A percentile compares a stretch with the other conserved stretches of the same genome.
phyloP scores from a whole-genome alignment of 2,797 vertebrate species.

The Alcedo atthis region DNA sequence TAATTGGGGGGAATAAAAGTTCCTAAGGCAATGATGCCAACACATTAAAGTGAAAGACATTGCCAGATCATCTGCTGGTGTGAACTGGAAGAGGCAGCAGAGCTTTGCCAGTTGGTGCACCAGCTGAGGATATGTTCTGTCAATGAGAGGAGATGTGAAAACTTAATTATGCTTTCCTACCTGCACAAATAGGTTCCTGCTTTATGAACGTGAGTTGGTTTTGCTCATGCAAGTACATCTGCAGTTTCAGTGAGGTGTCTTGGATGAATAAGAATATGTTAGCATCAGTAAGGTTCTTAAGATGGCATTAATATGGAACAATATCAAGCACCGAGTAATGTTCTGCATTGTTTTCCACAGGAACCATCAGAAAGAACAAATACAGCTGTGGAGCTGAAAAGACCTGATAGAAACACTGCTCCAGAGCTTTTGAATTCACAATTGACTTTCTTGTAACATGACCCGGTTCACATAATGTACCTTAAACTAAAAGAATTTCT shows the following conservation, averaged over 20 bases:
- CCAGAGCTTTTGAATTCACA: constrained; percentile 15
- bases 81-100: not conserved
- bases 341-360: not conserved
- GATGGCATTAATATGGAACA: not conserved
- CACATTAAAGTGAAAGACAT: not conserved
- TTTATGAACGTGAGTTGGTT: not conserved
- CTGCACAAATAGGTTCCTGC: not conserved
- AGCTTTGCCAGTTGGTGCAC: not conserved
- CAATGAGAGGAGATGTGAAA: not conserved
- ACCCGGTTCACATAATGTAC: not conserved
- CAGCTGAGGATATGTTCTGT: not conserved
- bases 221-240: not conserved
- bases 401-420: not conserved
- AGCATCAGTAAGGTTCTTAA: not conserved
- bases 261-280: not conserved
- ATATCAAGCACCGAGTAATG: not conserved
- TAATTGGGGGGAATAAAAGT: not conserved
- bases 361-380: constrained; percentile 10
- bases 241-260: not conserved
- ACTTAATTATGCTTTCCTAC: constrained; percentile 18
- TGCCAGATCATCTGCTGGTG: not conserved
- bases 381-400: not conserved
- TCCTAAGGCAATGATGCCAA: not conserved
- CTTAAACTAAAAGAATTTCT: not conserved
- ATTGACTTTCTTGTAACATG: not conserved